A percentile compares a stretch with the other conserved stretches of the same genome.
phyloP scores from a whole-genome alignment of 1,140 invertebrate genomes.

The Dendroctonus valens region DNA sequence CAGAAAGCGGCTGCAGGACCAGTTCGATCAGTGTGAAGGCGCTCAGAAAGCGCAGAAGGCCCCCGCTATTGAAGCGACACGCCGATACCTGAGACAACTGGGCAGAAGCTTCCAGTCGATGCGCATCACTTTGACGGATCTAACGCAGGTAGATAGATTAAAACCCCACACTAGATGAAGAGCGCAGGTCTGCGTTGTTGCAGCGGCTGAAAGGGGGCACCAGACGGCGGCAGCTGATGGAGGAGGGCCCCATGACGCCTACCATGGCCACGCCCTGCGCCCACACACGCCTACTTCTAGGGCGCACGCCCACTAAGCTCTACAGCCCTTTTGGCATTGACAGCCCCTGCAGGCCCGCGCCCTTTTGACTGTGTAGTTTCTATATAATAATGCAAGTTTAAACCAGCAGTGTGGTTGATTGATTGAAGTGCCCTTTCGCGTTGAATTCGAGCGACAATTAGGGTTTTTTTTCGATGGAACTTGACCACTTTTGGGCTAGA shows the following conservation, averaged over 20 bases:
- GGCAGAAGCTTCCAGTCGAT: slow-evolving; percentile 59
- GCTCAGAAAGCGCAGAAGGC: neutral
- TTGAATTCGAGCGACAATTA: no score
- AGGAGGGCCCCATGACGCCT: slow-evolving; percentile 56
- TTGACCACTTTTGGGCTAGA: no score
- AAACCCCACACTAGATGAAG: neutral
- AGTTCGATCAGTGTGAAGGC: slow-evolving; percentile 33
- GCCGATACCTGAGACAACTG: slow-evolving; percentile 31
- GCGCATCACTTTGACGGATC: slow-evolving; percentile 56
- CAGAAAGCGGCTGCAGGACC: slow-evolving; percentile 39
- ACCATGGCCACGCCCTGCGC: slow-evolving; percentile 55
- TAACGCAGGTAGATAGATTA: slow-evolving; percentile 56
- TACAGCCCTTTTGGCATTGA: slow-evolving; percentile 66
- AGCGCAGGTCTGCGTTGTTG: slow-evolving; percentile 29
- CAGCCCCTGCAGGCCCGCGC: slow-evolving; percentile 50
- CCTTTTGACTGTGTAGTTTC: neutral
- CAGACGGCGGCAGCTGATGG: slow-evolving; percentile 57
- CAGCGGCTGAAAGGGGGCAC: slow-evolving; percentile 57
- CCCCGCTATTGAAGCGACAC: slow-evolving; percentile 4
- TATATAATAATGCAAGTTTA: no score
- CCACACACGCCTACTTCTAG: slow-evolving; percentile 56
- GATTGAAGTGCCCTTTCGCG: no score
- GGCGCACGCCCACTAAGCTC: slow-evolving; percentile 62
- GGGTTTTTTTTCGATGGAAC: no score
- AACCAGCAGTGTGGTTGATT: no score